Conservation (phyloP, 2,888 invertebrate genomes). For the Apotomis turbidana region DNA sequence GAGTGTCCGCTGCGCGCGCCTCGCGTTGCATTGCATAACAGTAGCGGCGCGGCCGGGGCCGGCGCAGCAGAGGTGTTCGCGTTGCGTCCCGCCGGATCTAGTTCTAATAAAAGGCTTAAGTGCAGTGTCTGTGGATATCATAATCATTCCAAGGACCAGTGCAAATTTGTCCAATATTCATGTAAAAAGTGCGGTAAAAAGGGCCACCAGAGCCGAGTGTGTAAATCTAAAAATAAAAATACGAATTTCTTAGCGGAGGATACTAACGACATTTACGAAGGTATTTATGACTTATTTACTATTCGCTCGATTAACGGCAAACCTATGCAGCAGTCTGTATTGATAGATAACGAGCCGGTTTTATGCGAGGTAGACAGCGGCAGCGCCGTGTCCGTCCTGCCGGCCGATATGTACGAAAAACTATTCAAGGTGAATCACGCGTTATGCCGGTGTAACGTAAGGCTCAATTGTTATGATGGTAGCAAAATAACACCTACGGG, state of each 20-base stretch:
- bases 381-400: slow-evolving; percentile 40
- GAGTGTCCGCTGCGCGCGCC: slow-evolving; percentile 38
- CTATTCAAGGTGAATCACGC: slow-evolving; percentile 10
- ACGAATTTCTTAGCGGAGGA: no score
- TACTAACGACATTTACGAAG: no score
- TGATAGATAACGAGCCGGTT: no score
- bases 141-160: slow-evolving; percentile 29
- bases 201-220: slow-evolving; percentile 37
- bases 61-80: slow-evolving; percentile 2
- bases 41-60: slow-evolving; percentile 3
- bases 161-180: slow-evolving; percentile 6
- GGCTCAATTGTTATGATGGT: slow-evolving; percentile 33
- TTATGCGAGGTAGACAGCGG: no score
- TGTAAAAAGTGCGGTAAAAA: slow-evolving; percentile 39
- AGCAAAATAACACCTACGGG: slow-evolving; percentile 32
- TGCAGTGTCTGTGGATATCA: slow-evolving; percentile 34
- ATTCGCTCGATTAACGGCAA: no score
- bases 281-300: no score
- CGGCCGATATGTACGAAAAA: slow-evolving; percentile 9
- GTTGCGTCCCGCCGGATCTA: background rate
- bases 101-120: slow-evolving; percentile 4
- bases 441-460: slow-evolving; percentile 15
- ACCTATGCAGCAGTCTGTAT: no score
- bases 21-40: slow-evolving; percentile 10
- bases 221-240: slow-evolving; percentile 37